phyloP scores from a whole-genome alignment of 1,140 invertebrate genomes.

The Dreissena rostriformis region DNA sequence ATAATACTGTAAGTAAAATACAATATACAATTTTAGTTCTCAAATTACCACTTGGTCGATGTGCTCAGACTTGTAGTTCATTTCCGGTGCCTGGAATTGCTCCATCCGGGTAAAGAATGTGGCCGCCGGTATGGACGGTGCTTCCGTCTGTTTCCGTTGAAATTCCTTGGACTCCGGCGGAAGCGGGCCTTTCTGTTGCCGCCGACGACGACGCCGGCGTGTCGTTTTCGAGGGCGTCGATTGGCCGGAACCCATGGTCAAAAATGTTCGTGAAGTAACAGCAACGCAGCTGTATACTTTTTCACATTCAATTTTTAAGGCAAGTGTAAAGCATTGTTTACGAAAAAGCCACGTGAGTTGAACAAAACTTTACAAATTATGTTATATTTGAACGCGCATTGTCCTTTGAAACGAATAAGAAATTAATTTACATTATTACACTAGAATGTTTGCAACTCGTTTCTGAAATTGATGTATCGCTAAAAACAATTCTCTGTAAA shows the following conservation, averaged over 20 bases:
- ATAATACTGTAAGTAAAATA: not conserved
- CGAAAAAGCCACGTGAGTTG: too few relatives aligned
- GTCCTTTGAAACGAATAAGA: too few relatives aligned
- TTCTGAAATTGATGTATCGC: too few relatives aligned
- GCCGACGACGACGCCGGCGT: not conserved
- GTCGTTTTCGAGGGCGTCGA: slow-evolving; percentile 18
- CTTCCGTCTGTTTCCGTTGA: not conserved
- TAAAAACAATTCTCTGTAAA: too few relatives aligned
- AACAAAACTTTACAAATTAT: too few relatives aligned
- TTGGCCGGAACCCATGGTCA: slow-evolving; percentile 16
- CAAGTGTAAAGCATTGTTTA: too few relatives aligned
- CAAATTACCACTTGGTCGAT: slow-evolving; percentile 32
- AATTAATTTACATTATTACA: too few relatives aligned
- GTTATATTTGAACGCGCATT: too few relatives aligned
- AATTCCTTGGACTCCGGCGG: slow-evolving; percentile 18
- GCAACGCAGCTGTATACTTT: too few relatives aligned
- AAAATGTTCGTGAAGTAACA: too few relatives aligned
- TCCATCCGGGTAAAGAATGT: not conserved
- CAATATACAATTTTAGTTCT: not conserved
- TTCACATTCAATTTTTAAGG: too few relatives aligned
- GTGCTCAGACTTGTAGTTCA: slow-evolving; percentile 26
- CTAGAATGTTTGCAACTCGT: too few relatives aligned
- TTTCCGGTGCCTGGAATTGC: slow-evolving; percentile 1
- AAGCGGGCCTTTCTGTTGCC: not conserved
- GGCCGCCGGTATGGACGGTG: not conserved